Percentiles rank a stretch among this genome's conserved stretches.
These are phyloP conservation scores for Oligia latruncula DNA, from an alignment of 2,888 invertebrate genomes.

Conservation along the genomic window DNA sequence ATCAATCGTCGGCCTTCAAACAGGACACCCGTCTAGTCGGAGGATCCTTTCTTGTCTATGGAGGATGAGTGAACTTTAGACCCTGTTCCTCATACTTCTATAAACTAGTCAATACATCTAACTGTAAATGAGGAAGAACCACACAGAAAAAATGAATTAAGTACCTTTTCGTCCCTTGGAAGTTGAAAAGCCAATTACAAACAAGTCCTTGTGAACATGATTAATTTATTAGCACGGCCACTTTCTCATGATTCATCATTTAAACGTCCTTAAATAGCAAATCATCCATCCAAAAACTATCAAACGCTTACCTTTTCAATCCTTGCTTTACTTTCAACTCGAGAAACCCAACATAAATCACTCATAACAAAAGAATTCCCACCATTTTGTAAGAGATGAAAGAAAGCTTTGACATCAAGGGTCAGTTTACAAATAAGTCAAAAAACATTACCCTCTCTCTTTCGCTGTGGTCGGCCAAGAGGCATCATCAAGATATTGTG, in stretches of 20 bases:
- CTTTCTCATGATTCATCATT: background rate
- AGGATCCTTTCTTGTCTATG: too few species aligned
- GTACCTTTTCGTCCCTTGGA: too few species aligned
- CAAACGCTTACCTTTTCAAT: conserved; percentile 29
- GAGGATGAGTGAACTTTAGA: too few species aligned
- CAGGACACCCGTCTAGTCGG: too few species aligned
- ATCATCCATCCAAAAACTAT: conserved; percentile 15
- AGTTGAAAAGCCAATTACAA: too few species aligned
- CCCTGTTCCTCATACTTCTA: too few species aligned
- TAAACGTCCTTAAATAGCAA: conserved; percentile 3
- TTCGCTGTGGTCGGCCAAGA: conserved; percentile 32
- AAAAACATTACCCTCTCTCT: conserved; percentile 58
- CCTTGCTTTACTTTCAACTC: conserved; percentile 23
- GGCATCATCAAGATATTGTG: conserved; percentile 53
- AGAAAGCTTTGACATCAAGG: conserved; percentile 55
- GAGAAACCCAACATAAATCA: conserved; percentile 53
- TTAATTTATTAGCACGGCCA: background rate
- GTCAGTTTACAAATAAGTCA: conserved; percentile 59
- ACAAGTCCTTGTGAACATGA: background rate
- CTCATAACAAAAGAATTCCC: conserved; percentile 44
- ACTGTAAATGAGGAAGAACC: too few species aligned
- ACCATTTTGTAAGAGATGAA: conserved; percentile 48
- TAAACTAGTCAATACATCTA: too few species aligned
- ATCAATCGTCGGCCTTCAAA: too few species aligned
- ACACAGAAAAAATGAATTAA: too few species aligned